Evolutionary conservation across 2,888 invertebrate genomes (phyloP).

Genomic region (Melipona bicolor): DNA sequence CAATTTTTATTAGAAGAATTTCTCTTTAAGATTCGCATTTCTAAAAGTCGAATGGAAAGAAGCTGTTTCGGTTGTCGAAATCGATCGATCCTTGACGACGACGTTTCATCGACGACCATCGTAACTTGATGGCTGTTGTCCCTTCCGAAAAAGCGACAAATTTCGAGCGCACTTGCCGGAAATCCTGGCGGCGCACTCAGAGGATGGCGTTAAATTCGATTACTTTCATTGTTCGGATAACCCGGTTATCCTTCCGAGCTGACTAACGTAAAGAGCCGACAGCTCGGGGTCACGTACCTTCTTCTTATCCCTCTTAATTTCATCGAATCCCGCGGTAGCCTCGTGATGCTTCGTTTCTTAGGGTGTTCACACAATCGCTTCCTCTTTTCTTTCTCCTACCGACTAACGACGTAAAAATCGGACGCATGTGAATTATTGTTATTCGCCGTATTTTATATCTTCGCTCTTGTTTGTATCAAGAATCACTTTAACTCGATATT

Average conservation of each 20-base stretch:
- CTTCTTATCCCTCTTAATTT: constrained; percentile 79
- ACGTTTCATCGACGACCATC: constrained; percentile 62
- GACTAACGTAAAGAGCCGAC: constrained; percentile 74
- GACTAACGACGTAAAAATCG: constrained; percentile 17
- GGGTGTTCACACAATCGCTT: constrained; percentile 28
- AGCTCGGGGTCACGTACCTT: constrained; percentile 77
- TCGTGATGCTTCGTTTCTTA: constrained; percentile 53
- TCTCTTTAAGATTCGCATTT: no score
- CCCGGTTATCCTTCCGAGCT: constrained; percentile 78
- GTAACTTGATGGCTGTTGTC: constrained; percentile 54
- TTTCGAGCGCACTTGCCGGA: constrained; percentile 72
- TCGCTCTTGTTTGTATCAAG: not conserved
- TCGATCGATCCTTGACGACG: constrained; percentile 61
- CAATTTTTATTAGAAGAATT: no score
- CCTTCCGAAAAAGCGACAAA: constrained; percentile 63
- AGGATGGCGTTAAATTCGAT: constrained; percentile 82
- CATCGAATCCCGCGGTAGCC: constrained; percentile 69
- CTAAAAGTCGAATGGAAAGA: not conserved
- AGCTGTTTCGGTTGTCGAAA: not conserved
- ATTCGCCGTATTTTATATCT: not conserved
- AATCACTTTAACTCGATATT: not conserved
- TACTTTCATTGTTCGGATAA: constrained; percentile 82
- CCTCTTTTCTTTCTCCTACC: constrained; percentile 18
- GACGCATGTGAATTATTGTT: not conserved
- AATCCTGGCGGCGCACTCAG: constrained; percentile 73